phyloP scores from a whole-genome alignment of 2,113 vertebrate genomes.

The Ciconia boyciana region DNA sequence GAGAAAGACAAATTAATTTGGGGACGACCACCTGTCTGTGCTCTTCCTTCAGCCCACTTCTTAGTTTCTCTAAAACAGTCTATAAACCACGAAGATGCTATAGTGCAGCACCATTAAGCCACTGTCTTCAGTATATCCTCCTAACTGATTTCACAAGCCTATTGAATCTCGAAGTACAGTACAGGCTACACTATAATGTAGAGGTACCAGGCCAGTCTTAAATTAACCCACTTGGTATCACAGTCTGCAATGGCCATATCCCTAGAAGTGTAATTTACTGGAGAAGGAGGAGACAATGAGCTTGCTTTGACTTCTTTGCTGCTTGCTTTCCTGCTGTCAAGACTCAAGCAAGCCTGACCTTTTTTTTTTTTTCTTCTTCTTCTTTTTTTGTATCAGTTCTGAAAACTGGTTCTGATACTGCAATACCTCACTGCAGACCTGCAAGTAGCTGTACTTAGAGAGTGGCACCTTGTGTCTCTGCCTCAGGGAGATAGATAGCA shows the following conservation, averaged over 20 bases:
- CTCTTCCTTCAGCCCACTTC: background rate
- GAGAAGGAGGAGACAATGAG: background rate
- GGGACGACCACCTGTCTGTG: background rate
- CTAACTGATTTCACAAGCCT: background rate
- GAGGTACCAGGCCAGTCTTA: background rate
- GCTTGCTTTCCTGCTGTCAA: background rate
- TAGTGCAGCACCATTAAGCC: background rate
- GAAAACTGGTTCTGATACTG: background rate
- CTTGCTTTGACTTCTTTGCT: background rate
- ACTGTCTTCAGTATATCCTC: background rate
- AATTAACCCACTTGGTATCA: background rate
- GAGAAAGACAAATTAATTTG: background rate
- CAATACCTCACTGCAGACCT: conserved; percentile 16
- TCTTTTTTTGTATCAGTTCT: background rate
- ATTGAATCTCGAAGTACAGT: background rate
- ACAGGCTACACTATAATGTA: background rate
- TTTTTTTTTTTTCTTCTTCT: background rate
- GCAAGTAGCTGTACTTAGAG: conserved; percentile 2
- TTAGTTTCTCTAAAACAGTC: background rate
- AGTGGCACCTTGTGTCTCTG: conserved; percentile 43
- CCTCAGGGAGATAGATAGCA: background rate
- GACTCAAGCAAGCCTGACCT: background rate
- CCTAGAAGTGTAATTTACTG: background rate
- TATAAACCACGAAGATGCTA: background rate
- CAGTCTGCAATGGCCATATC: background rate